phyloP scores from a whole-genome alignment of 92 coral and sea anemone species.

The Epizoanthus illoricatus region DNA sequence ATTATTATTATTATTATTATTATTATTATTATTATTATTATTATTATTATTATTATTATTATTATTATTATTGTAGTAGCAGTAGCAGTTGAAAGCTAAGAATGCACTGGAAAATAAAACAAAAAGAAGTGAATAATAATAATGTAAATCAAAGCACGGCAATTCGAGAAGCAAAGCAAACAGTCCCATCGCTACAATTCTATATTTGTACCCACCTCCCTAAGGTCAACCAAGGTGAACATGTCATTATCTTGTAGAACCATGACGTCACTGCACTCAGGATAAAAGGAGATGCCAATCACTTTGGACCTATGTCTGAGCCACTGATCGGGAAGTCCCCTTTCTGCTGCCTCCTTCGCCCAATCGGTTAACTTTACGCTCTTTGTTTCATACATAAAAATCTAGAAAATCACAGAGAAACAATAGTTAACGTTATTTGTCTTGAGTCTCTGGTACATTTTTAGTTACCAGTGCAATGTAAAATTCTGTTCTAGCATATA shows the following conservation, averaged over 20 bases:
- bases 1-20: too few species aligned
- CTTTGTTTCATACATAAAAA: constrained; percentile 68
- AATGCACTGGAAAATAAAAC: too few species aligned
- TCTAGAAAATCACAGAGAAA: constrained; percentile 41
- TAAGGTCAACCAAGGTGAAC: constrained; percentile 73
- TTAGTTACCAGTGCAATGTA: too few species aligned
- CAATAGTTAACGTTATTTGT: too few species aligned
- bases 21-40: too few species aligned
- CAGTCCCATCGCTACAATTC: background rate
- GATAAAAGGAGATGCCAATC: constrained; percentile 70
- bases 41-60: too few species aligned
- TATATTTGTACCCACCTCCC: constrained; percentile 60
- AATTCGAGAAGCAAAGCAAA: background rate
- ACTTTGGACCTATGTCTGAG: constrained; percentile 58
- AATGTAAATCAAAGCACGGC: too few species aligned
- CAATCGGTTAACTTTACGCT: constrained; percentile 73
- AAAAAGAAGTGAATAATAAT: too few species aligned
- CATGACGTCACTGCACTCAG: constrained; percentile 62
- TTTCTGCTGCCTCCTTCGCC: constrained; percentile 71
- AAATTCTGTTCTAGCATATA: too few species aligned
- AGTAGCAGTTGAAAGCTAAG: too few species aligned
- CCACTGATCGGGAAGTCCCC: constrained; percentile 88
- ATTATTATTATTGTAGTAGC: too few species aligned
- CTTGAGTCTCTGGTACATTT: too few species aligned
- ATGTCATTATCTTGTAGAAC: constrained; percentile 68